Percentiles rank a stretch among this genome's conserved stretches.
Conservation (phyloP, 2,888 invertebrate genomes). For the Operophtera brumata region DNA sequence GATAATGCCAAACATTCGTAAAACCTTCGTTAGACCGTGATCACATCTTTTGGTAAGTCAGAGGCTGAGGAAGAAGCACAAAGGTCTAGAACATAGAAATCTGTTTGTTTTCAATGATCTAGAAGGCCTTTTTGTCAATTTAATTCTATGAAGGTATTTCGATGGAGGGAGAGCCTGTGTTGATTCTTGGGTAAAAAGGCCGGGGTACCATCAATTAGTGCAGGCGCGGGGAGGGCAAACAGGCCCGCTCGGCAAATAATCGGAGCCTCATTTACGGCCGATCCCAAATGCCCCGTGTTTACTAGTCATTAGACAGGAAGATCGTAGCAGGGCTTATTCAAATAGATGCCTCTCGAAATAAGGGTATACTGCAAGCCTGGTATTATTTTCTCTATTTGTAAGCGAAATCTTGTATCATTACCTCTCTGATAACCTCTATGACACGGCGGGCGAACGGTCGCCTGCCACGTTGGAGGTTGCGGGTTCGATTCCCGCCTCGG, state of each 20-base stretch:
- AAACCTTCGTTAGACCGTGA: no score
- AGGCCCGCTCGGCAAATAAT: constrained; percentile 60
- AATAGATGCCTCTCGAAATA: constrained; percentile 24
- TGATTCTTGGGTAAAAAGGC: constrained; percentile 44
- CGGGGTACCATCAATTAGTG: constrained; percentile 66
- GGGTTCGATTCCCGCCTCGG: no score
- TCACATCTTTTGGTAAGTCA: no score
- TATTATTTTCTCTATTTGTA: not conserved
- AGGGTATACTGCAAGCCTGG: not conserved
- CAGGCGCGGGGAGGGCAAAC: constrained; percentile 60
- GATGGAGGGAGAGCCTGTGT: not conserved
- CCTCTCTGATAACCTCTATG: no score
- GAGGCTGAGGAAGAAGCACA: no score
- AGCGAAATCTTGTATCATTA: not conserved
- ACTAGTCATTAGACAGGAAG: constrained; percentile 69
- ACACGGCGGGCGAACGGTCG: no score
- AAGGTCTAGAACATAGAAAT: no score
- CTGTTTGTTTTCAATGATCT: no score
- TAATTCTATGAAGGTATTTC: not conserved
- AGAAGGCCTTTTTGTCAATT: not conserved
- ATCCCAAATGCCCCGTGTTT: constrained; percentile 55
- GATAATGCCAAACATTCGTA: no score
- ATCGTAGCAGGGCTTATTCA: constrained; percentile 39
- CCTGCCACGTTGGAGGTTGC: no score
- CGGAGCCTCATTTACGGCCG: constrained; percentile 61